phyloP scores from a whole-genome alignment of 2,888 invertebrate species.

The Ophion costatus region DNA sequence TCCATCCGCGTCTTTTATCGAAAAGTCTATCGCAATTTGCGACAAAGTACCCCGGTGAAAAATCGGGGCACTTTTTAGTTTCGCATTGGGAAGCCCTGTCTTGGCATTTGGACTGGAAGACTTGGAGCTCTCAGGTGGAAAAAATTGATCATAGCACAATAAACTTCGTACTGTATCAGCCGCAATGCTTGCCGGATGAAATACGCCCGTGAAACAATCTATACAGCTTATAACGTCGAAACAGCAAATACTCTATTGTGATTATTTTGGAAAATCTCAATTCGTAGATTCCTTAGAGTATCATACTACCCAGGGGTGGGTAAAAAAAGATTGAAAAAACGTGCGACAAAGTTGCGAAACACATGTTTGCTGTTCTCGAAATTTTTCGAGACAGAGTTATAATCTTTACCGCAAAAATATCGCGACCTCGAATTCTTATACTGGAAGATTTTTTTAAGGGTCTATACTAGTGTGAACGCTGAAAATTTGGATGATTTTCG shows the following conservation, averaged over 20 bases:
- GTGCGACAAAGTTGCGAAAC: neutral
- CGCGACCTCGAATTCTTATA: neutral
- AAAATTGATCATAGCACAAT: neutral
- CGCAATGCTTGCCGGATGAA: neutral
- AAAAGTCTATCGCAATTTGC: neutral
- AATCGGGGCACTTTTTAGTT: neutral
- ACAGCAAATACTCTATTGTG: neutral
- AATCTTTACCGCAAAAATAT: neutral
- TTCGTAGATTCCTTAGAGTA: neutral
- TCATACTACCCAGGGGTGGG: neutral
- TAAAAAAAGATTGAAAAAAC: neutral
- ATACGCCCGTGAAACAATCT: neutral
- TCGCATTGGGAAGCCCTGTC: neutral
- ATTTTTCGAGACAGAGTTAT: neutral
- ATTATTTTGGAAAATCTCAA: neutral
- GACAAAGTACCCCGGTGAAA: neutral
- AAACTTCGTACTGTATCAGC: neutral
- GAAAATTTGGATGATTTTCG: no score
- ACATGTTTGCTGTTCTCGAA: neutral
- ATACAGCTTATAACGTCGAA: conserved; percentile 9
- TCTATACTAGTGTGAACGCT: no score
- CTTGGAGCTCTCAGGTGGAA: neutral
- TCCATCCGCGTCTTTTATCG: neutral
- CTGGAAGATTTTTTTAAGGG: neutral
- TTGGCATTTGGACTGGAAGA: neutral